A percentile compares a stretch with the other conserved stretches of the same genome.
Evolutionary conservation across 2,888 invertebrate species (phyloP).

Genomic region (Spicauda simplicius): DNA sequence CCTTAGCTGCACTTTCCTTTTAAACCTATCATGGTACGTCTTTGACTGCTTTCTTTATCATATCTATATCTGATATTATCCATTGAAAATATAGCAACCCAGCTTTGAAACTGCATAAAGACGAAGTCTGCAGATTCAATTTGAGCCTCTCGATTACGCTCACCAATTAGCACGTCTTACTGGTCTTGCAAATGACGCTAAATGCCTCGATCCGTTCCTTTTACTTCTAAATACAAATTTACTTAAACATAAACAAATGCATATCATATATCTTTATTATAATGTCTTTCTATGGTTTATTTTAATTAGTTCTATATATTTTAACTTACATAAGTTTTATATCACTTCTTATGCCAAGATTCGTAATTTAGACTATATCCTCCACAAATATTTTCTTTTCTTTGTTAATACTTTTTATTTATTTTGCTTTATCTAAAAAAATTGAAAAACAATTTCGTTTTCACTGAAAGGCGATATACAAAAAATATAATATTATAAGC

Average conservation of each 20-base stretch:
- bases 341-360: neutral
- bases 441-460: neutral
- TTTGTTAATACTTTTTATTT: neutral
- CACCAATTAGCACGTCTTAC: constrained; percentile 52
- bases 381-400: neutral
- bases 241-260: neutral
- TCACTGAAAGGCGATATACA: neutral
- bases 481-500: neutral
- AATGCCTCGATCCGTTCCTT: constrained; percentile 33
- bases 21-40: neutral
- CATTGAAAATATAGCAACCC: neutral
- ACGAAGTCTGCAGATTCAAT: constrained; percentile 49
- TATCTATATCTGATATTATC: neutral
- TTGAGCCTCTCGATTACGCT: constrained; percentile 56
- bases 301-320: too few species aligned
- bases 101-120: constrained; percentile 23
- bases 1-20: neutral
- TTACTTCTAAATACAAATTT: neutral
- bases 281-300: too few species aligned
- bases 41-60: too few species aligned
- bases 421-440: neutral
- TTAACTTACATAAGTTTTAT: too few species aligned
- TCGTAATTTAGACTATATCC: neutral
- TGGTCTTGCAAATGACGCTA: constrained; percentile 35
- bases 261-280: neutral